Conservation (phyloP, 1,140 invertebrate species). For the Acromyrmex charruanus region DNA sequence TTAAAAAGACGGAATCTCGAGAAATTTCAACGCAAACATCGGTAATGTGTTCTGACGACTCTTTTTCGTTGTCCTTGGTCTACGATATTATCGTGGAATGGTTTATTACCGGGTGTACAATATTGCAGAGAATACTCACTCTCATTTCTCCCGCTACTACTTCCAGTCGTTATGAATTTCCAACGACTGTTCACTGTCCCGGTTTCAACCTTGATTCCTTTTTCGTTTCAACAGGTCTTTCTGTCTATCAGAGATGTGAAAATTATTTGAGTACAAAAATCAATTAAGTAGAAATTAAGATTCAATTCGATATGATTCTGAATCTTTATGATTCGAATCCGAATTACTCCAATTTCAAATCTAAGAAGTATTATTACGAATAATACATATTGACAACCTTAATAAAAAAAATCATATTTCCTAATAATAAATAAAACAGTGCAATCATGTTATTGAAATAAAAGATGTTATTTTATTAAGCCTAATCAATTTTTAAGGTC, state of each 20-base stretch:
- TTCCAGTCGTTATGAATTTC: conserved; percentile 46
- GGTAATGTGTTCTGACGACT: neutral
- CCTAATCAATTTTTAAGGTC: too few species aligned
- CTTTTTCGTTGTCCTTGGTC: conserved; percentile 23
- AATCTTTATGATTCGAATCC: too few species aligned
- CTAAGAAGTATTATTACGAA: too few species aligned
- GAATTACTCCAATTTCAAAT: too few species aligned
- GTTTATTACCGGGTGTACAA: conserved; percentile 49
- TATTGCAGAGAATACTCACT: conserved; percentile 12
- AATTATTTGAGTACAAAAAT: too few species aligned
- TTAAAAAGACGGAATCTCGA: conserved; percentile 8
- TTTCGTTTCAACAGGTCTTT: conserved; percentile 18
- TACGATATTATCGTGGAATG: conserved; percentile 44
- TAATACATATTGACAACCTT: too few species aligned
- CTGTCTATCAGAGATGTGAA: neutral
- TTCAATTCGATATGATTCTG: too few species aligned
- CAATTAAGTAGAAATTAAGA: too few species aligned
- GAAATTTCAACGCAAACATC: neutral
- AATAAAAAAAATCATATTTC: too few species aligned
- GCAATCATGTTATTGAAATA: too few species aligned
- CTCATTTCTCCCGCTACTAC: conserved; percentile 28
- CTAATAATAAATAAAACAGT: too few species aligned
- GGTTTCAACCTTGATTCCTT: conserved; percentile 17
- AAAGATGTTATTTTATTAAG: too few species aligned
- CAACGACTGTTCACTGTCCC: neutral